Conservation (phyloP, 2,888 invertebrate species). For the Acanthosoma haemorrhoidale region DNA sequence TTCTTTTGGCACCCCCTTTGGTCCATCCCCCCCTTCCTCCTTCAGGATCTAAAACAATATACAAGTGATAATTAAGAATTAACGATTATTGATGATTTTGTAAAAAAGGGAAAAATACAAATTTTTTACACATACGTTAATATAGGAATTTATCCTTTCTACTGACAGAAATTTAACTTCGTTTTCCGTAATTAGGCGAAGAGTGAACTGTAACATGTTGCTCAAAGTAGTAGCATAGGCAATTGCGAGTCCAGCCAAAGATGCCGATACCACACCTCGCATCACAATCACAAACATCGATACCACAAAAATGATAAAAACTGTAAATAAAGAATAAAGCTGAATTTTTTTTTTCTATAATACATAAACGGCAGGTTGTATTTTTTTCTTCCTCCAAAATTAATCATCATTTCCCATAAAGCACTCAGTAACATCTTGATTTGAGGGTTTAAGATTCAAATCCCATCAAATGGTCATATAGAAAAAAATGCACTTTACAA, state of each 20-base stretch:
- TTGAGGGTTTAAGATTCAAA: too few species aligned
- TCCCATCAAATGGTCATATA: too few species aligned
- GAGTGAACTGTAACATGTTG: slow-evolving; percentile 54
- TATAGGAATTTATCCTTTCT: slow-evolving; percentile 47
- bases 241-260: slow-evolving; percentile 60
- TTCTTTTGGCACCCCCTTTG: slow-evolving; percentile 41
- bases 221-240: slow-evolving; percentile 55
- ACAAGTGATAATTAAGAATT: too few species aligned
- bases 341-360: too few species aligned
- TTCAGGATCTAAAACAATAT: slow-evolving; percentile 8
- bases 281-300: slow-evolving; percentile 51
- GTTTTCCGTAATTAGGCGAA: slow-evolving; percentile 49
- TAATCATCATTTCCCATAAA: too few species aligned
- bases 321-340: slow-evolving; percentile 40
- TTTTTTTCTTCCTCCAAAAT: too few species aligned
- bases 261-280: slow-evolving; percentile 45
- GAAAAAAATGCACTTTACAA: too few species aligned
- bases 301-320: slow-evolving; percentile 48
- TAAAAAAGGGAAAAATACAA: too few species aligned
- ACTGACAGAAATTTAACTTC: slow-evolving; percentile 51
- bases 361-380: too few species aligned
- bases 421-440: neutral
- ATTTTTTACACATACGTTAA: slow-evolving; percentile 41
- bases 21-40: slow-evolving; percentile 36
- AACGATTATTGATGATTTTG: too few species aligned